Conservation (phyloP, 2,888 invertebrate species). For the Ethmia dodecea region DNA sequence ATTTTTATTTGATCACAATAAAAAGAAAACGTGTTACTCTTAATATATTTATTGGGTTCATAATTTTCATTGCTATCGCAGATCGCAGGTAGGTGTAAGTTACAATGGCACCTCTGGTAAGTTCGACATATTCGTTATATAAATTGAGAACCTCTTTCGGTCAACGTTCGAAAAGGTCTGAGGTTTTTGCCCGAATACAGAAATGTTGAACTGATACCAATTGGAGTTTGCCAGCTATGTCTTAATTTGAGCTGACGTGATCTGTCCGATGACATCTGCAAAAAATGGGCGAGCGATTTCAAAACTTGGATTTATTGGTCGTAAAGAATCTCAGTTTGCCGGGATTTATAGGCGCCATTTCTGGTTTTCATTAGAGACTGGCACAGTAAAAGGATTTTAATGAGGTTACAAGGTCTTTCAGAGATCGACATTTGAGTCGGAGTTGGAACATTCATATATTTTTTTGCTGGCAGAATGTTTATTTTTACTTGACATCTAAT, state of each 20-base stretch:
- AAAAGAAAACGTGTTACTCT: too few species aligned
- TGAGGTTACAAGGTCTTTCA: slow-evolving; percentile 30
- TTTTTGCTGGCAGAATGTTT: neutral
- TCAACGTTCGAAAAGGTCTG: slow-evolving; percentile 1
- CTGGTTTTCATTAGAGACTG: slow-evolving; percentile 27
- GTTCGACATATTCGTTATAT: neutral
- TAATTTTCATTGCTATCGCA: too few species aligned
- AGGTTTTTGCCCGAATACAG: slow-evolving; percentile 21
- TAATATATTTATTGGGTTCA: too few species aligned
- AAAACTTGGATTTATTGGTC: slow-evolving; percentile 38
- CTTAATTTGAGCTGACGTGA: slow-evolving; percentile 22
- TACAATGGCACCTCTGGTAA: too few species aligned
- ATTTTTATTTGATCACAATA: too few species aligned
- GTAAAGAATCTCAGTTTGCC: slow-evolving; percentile 31
- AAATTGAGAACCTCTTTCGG: neutral
- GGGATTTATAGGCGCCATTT: slow-evolving; percentile 33
- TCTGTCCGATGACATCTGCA: slow-evolving; percentile 5
- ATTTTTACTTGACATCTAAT: too few species aligned
- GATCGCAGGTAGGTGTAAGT: too few species aligned
- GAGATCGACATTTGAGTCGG: slow-evolving; percentile 19
- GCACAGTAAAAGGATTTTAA: slow-evolving; percentile 24
- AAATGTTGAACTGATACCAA: neutral
- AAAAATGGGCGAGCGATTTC: slow-evolving; percentile 32
- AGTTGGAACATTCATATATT: neutral
- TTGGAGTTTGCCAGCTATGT: too few species aligned